These are phyloP conservation scores for Parnassius apollo DNA, from an alignment of 2,888 invertebrate genomes.

Conservation along the genomic window DNA sequence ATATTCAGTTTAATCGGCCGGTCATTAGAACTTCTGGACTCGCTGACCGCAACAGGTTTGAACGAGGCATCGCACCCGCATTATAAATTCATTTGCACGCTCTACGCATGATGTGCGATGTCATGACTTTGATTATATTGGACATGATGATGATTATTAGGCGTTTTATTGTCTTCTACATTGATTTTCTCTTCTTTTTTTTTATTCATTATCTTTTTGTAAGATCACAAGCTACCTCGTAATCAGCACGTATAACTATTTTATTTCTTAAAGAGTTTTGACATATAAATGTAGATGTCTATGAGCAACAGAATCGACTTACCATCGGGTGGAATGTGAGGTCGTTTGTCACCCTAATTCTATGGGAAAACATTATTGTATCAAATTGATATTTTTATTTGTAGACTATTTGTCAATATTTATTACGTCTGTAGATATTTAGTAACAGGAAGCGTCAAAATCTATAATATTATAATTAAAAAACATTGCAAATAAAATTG, in stretches of 20 bases:
- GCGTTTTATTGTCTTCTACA: constrained; percentile 64
- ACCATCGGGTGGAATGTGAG: too few relatives aligned
- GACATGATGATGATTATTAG: constrained; percentile 56
- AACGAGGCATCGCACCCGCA: constrained; percentile 41
- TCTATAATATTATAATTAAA: too few relatives aligned
- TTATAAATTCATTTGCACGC: constrained; percentile 69
- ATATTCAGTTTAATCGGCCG: constrained; percentile 18
- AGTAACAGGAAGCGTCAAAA: too few relatives aligned
- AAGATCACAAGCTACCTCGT: constrained; percentile 15
- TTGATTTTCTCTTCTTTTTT: constrained; percentile 51
- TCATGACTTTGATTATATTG: constrained; percentile 69
- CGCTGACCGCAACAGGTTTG: constrained; percentile 22
- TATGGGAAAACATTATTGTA: too few relatives aligned
- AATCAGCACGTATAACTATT: constrained; percentile 1
- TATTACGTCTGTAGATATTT: too few relatives aligned
- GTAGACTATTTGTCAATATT: too few relatives aligned
- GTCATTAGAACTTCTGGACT: constrained; percentile 20
- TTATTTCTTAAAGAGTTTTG: too few relatives aligned
- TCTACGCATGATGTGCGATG: constrained; percentile 52
- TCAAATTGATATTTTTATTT: too few relatives aligned
- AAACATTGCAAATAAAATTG: too few relatives aligned
- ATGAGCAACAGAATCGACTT: too few relatives aligned
- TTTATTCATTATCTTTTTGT: constrained; percentile 42
- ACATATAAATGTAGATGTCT: too few relatives aligned
- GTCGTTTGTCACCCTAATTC: too few relatives aligned